phyloP scores from a whole-genome alignment of 2,797 vertebrate species.

The Etheostoma perlongum region DNA sequence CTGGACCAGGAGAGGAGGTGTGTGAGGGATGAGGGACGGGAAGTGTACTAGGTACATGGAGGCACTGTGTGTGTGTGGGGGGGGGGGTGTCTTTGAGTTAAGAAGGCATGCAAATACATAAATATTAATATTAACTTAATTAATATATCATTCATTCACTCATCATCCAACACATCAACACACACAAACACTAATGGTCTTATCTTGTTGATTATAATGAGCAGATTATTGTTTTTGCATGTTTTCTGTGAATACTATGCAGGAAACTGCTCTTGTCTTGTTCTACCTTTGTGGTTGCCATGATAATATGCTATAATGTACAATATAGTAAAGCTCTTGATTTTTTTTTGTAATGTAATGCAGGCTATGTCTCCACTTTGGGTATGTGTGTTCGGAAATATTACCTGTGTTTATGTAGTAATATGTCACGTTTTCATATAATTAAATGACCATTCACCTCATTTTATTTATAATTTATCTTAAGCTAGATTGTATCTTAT shows the following conservation, averaged over 20 bases:
- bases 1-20: neutral
- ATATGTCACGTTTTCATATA: neutral
- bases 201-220: too few relatives aligned
- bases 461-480: neutral
- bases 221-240: too few relatives aligned
- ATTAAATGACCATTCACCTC: too few relatives aligned
- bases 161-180: conserved; percentile 13
- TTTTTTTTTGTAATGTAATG: neutral
- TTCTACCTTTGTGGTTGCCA: too few relatives aligned
- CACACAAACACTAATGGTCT: neutral
- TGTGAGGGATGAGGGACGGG: conserved; percentile 21
- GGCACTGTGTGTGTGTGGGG: neutral
- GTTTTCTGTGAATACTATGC: too few relatives aligned
- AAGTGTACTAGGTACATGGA: conserved; percentile 5
- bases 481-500: too few relatives aligned
- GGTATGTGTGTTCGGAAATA: neutral
- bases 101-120: conserved; percentile 34
- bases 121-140: too few relatives aligned
- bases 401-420: too few relatives aligned
- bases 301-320: too few relatives aligned
- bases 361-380: neutral
- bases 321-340: too few relatives aligned
- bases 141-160: too few relatives aligned
- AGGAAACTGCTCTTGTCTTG: too few relatives aligned
- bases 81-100: conserved; percentile 8